These are phyloP conservation scores for Aporophyla lueneburgensis DNA, from an alignment of 2,888 invertebrate genomes.

Conservation along the genomic window DNA sequence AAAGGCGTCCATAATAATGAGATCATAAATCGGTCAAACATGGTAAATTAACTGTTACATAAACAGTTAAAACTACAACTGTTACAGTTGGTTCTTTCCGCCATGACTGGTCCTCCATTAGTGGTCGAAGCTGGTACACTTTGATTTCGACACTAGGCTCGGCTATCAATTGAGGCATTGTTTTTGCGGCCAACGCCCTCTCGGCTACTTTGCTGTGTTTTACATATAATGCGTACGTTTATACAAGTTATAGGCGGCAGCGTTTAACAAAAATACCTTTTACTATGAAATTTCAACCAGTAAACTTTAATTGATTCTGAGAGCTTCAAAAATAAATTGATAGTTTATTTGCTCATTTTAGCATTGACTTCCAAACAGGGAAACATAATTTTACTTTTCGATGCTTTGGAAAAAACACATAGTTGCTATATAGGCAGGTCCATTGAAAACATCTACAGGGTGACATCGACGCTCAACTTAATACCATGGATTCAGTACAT, in stretches of 20 bases:
- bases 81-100: slow-evolving; percentile 61
- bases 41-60: background rate
- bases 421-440: background rate
- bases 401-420: background rate
- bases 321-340: background rate
- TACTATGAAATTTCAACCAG: background rate
- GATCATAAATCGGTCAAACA: background rate
- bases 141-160: slow-evolving; percentile 84
- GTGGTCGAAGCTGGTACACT: slow-evolving; percentile 75
- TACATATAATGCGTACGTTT: slow-evolving; percentile 75
- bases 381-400: background rate
- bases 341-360: background rate
- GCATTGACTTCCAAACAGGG: background rate
- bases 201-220: slow-evolving; percentile 75
- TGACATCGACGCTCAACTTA: too few species aligned
- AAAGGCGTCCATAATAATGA: background rate
- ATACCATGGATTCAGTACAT: too few species aligned
- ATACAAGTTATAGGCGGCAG: slow-evolving; percentile 67
- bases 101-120: slow-evolving; percentile 73
- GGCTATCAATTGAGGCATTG: slow-evolving; percentile 87
- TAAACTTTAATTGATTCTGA: background rate
- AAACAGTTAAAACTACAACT: slow-evolving; percentile 16
- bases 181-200: slow-evolving; percentile 86
- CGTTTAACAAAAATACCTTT: slow-evolving; percentile 44
- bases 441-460: too few species aligned